Conservation (phyloP, 2,888 invertebrate genomes). For the Drosophila cognata region DNA sequence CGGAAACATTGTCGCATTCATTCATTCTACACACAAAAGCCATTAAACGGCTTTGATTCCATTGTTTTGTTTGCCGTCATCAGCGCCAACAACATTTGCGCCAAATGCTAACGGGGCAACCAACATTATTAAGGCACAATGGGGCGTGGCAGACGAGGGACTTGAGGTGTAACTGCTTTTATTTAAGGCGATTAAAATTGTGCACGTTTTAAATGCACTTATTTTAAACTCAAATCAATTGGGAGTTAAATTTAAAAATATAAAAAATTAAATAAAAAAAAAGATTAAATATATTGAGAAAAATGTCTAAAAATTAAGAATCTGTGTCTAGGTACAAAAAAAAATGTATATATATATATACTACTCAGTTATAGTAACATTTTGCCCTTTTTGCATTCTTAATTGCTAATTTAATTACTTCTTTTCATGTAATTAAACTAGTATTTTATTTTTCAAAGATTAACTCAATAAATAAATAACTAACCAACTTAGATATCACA, state of each 20-base stretch:
- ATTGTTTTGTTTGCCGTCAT: conserved; percentile 77
- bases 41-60: conserved; percentile 77
- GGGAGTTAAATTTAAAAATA: neutral
- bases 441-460: too few relatives aligned
- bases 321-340: neutral
- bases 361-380: neutral
- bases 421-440: too few relatives aligned
- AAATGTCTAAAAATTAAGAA: neutral
- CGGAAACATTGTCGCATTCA: conserved; percentile 74
- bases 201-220: neutral
- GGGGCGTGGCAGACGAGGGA: neutral
- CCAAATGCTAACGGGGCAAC: conserved; percentile 19
- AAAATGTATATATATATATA: neutral
- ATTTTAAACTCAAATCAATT: neutral
- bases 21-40: conserved; percentile 79
- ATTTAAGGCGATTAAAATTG: neutral
- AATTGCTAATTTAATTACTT: too few relatives aligned
- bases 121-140: conserved; percentile 1
- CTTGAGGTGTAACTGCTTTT: neutral
- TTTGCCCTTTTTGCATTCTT: neutral
- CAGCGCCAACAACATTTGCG: conserved; percentile 29
- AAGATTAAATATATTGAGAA: neutral
- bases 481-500: neutral
- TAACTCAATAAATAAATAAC: neutral
- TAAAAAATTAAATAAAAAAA: too few relatives aligned